Base-by-base conservation (phyloP, 2,113 vertebrate species). In the Cephalopholis sonnerati region DNA sequence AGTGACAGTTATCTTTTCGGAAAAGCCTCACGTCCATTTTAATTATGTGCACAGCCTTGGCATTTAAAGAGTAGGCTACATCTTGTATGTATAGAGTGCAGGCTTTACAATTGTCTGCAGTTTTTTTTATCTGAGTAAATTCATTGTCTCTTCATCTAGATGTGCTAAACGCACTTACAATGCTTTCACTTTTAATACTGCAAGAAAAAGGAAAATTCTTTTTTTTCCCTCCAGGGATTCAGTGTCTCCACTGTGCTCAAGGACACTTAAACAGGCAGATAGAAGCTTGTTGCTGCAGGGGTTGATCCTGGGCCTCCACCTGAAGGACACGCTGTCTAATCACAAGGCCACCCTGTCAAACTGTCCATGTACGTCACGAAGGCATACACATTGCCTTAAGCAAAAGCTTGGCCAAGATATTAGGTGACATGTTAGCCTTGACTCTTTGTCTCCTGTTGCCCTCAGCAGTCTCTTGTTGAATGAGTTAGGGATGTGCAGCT, bases 391-490 rank as follows among this genome's bases (percentile, higher is more conserved):
- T 51, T 44, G 46, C 79, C 72, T 59, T 48, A 50, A 76, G 83
- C 63, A 74, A 67, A 69, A 64, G 59, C 83, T 36, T 55, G 64
- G 50, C 75, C 18, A 22, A 15, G 71, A 87, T 69, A 70, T 67
- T n/a, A 65, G 65, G 41, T 83, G 68, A 70, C 67, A 86, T 65
- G 73, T 79, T 74, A 20, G 65, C 67, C 84, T 65, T 58, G 78
- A 87, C 75, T 82, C 36, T 66, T 53, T 29, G 73, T 74, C 71
- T 79, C 29, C 51, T 11, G 11, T 11, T 66, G 57, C 67, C 12
- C 78, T 39, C 55, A 78, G 61, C 48, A 25, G 50, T 36, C 55
- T 82, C 79, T 50, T 70, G 77, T 72, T 88, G 91, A 90, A 87
- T 88, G 88, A 54, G 63, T 68, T 12, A 32, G 20, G 75, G 71